Evolutionary conservation across 2,797 vertebrate genomes (phyloP), one percentile per base, ranked within the genome.

Genomic region (Rhinophrynus dorsalis): DNA sequence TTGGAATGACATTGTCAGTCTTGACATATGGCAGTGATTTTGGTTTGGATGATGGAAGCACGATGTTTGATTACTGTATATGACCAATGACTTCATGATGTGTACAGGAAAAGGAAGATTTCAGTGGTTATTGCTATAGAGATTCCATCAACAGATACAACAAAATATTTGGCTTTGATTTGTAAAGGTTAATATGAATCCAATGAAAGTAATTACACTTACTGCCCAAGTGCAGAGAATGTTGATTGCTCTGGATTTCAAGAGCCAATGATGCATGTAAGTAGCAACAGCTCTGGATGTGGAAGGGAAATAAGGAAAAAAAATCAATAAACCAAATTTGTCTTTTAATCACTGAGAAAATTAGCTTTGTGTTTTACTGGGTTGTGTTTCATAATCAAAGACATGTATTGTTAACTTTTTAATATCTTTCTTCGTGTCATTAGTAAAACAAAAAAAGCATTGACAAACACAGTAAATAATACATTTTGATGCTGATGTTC

Each of bases 1-100:
- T 18, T 40, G 30, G 32, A 35, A 71, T 65, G 52, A 65, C 52
- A 51, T 26, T 37, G 40, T 11, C 60, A 50, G 45, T 15, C 13
- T 11, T 51, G 47, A 59, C 68, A 72, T 72, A 65, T 72, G 68
- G 68, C 54, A 72, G 32, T 65, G 27, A 72, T 72, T 72, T 58
- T 40, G 15, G 51, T 8, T 8, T 1, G 40, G 42, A 48, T 56
- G 59, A 64, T 64, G 52, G 68, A 62, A 71, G 24, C 15, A 21
- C 6, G 12, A 55, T 71, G 60, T 65, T 58, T 58, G 60, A 72
- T 51, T 59, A 20, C 68, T 51, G 2, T 27, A 45, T 48, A 17
- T 35, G 52, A 50, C 56, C 42, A 33, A 54, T 59, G 52, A 72
- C 65, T 72, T 65, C 68, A 65, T 72, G 68, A 52, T 51, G 58